Percentiles rank a stretch among this genome's conserved stretches.
Conservation (phyloP, 2,797 vertebrate genomes). For the Podarcis lilfordi region DNA sequence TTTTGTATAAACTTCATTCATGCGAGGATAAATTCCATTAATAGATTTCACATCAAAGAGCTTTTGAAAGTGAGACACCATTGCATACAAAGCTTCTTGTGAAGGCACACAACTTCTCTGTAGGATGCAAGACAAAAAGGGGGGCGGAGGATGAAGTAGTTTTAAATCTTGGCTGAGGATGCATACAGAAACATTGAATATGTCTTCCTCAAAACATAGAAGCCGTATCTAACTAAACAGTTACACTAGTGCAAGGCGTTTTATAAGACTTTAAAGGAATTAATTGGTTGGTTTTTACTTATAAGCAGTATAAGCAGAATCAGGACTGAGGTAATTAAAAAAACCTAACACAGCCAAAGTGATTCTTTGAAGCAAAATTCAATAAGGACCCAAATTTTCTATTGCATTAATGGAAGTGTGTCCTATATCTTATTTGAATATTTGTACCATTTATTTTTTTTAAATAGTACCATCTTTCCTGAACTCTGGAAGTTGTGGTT, state of each 20-base stretch:
- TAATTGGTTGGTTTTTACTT: too few species aligned
- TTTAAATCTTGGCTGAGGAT: neutral
- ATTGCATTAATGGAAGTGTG: constrained; percentile 27
- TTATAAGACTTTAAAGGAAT: too few species aligned
- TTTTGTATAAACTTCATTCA: constrained; percentile 89
- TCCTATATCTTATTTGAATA: constrained; percentile 36
- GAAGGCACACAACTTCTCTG: constrained; percentile 80
- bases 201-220: neutral
- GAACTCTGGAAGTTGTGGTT: too few species aligned
- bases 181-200: neutral
- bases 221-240: too few species aligned
- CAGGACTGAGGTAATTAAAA: neutral
- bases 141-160: neutral
- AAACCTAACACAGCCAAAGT: constrained; percentile 33
- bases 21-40: constrained; percentile 86
- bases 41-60: constrained; percentile 87
- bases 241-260: too few species aligned
- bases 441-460: neutral
- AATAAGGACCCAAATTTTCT: constrained; percentile 22
- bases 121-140: constrained; percentile 23
- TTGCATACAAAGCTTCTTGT: constrained; percentile 79
- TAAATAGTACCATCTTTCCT: too few species aligned
- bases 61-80: constrained; percentile 91
- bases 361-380: constrained; percentile 29
- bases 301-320: too few species aligned